Evolutionary conservation across 1,140 invertebrate genomes (phyloP).

Genomic region (Vanessa atalanta): DNA sequence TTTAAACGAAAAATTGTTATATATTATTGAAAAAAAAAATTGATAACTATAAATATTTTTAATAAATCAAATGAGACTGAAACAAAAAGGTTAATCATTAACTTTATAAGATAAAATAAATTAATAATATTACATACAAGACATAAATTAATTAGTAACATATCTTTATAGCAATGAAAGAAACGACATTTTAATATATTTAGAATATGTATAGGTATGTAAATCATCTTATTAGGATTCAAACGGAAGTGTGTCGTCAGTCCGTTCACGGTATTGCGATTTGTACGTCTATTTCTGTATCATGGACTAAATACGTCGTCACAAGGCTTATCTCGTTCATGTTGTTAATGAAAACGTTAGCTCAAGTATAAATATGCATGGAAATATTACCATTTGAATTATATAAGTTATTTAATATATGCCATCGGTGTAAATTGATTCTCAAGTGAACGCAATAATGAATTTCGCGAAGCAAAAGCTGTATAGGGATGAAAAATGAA

Average conservation of each 20-base stretch:
- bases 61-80: neutral
- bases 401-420: conserved; percentile 7
- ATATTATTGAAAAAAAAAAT: no score
- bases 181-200: no score
- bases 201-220: no score
- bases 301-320: conserved; percentile 25
- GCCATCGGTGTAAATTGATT: neutral
- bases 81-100: neutral
- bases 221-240: conserved; percentile 8
- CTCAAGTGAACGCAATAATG: neutral
- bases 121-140: neutral
- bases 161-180: no score
- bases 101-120: neutral
- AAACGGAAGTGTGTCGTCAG: conserved; percentile 12
- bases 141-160: no score
- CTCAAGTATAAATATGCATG: conserved; percentile 21
- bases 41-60: neutral
- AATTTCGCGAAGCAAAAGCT: no score
- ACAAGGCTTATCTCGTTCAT: conserved; percentile 15
- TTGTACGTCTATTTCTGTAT: conserved; percentile 21
- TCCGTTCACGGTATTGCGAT: conserved; percentile 12
- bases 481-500: no score
- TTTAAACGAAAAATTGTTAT: no score
- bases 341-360: conserved; percentile 23
- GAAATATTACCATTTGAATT: conserved; percentile 3